Evolutionary conservation across 1,140 invertebrate species (phyloP).

Genomic region (Atta cephalotes): DNA sequence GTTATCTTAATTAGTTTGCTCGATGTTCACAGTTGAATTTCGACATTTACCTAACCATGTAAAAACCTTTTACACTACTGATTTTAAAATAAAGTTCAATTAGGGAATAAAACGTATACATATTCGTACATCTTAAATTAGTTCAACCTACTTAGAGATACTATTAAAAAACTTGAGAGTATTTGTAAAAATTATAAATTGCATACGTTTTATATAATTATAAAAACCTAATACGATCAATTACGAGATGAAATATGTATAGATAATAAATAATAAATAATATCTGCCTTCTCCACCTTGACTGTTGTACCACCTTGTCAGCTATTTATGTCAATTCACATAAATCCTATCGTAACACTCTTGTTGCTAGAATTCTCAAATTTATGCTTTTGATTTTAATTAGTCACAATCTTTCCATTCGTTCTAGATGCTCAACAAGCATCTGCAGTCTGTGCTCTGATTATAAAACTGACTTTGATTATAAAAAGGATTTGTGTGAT

Average conservation of each 20-base stretch:
- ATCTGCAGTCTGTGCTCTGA: background rate
- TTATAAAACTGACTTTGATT: constrained; percentile 5
- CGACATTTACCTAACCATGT: constrained; percentile 18
- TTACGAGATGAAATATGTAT: background rate
- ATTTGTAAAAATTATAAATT: constrained; percentile 3
- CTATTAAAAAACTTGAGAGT: background rate
- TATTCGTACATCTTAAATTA: background rate
- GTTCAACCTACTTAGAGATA: background rate
- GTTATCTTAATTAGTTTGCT: constrained; percentile 64
- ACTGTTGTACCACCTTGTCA: background rate
- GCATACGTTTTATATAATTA: background rate
- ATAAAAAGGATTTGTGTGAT: constrained; percentile 40
- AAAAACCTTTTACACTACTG: constrained; percentile 22
- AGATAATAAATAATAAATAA: background rate
- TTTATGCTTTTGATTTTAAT: background rate
- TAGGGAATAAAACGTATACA: background rate
- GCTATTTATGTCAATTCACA: constrained; percentile 12
- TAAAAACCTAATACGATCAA: background rate
- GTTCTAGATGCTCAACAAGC: constrained; percentile 13
- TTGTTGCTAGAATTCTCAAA: background rate
- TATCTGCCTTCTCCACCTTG: background rate
- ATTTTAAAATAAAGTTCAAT: constrained; percentile 20
- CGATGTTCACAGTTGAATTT: constrained; percentile 34
- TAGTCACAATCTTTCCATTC: background rate
- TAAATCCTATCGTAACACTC: constrained; percentile 15